These are phyloP conservation scores for Orgyia antiqua DNA, from an alignment of 2,888 invertebrate species.

Conservation along the genomic window DNA sequence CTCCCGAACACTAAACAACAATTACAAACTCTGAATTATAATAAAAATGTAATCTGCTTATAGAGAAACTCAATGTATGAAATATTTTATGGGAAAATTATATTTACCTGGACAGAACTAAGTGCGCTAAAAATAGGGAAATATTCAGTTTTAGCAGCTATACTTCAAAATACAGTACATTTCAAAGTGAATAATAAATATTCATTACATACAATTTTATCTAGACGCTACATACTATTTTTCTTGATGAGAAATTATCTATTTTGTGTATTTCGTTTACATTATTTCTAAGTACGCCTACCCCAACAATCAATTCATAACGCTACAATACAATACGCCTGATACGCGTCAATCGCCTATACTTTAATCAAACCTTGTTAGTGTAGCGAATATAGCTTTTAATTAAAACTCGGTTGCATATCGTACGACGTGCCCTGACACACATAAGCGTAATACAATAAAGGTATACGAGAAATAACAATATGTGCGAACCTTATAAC, in stretches of 20 bases:
- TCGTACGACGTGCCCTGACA: conserved; percentile 23
- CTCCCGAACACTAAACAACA: conserved; percentile 87
- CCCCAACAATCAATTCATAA: conserved; percentile 14
- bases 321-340: conserved; percentile 18
- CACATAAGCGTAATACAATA: conserved; percentile 12
- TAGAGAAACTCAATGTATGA: conserved; percentile 1
- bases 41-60: background rate
- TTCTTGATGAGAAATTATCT: too few relatives aligned
- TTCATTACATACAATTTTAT: too few relatives aligned
- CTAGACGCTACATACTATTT: too few relatives aligned
- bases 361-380: conserved; percentile 31
- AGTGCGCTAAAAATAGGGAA: conserved; percentile 73
- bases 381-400: conserved; percentile 27
- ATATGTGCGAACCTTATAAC: conserved; percentile 80
- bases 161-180: conserved; percentile 4
- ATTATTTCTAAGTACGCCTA: too few relatives aligned
- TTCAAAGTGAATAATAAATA: too few relatives aligned
- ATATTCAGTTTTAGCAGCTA: conserved; percentile 37
- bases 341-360: conserved; percentile 18
- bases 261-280: too few relatives aligned
- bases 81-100: conserved; percentile 28
- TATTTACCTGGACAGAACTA: conserved; percentile 72
- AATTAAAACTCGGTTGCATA: conserved; percentile 32
- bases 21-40: conserved; percentile 7
- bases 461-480: conserved; percentile 30